Evolutionary conservation across 2,797 vertebrate species (phyloP).

Genomic region (Diplodus puntazzo): DNA sequence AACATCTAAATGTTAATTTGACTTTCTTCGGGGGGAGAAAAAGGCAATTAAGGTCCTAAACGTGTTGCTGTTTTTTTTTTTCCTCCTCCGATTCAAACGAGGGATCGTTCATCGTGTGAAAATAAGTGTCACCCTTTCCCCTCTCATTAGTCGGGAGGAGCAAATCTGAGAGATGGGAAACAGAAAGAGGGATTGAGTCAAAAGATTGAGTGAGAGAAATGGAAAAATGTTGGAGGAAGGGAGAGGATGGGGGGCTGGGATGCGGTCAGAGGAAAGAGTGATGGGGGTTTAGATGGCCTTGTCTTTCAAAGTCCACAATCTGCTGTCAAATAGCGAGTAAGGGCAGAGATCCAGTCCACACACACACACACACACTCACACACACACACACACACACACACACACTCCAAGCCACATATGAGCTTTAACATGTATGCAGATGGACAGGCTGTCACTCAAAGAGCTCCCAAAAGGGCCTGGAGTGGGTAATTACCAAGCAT

Average conservation of each 20-base stretch:
- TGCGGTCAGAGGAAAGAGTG: constrained; percentile 61
- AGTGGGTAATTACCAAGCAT: constrained; percentile 84
- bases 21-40: constrained; percentile 57
- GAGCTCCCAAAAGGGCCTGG: constrained; percentile 71
- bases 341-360: constrained; percentile 34
- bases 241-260: constrained; percentile 14
- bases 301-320: constrained; percentile 69
- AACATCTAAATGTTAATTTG: constrained; percentile 79
- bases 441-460: constrained; percentile 83
- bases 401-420: constrained; percentile 59
- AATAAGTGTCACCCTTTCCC: constrained; percentile 67
- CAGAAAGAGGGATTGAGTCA: constrained; percentile 31
- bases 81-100: constrained; percentile 52
- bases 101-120: constrained; percentile 75
- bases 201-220: constrained; percentile 37
- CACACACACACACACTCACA: constrained; percentile 36
- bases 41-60: constrained; percentile 70
- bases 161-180: constrained; percentile 47
- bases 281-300: constrained; percentile 64
- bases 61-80: constrained; percentile 26
- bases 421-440: constrained; percentile 78
- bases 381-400: constrained; percentile 25
- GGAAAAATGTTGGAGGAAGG: constrained; percentile 32
- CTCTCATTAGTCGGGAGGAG: constrained; percentile 70
- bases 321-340: constrained; percentile 58